Conservation (phyloP, 2,113 vertebrate species). For the Cololabis saira region DNA sequence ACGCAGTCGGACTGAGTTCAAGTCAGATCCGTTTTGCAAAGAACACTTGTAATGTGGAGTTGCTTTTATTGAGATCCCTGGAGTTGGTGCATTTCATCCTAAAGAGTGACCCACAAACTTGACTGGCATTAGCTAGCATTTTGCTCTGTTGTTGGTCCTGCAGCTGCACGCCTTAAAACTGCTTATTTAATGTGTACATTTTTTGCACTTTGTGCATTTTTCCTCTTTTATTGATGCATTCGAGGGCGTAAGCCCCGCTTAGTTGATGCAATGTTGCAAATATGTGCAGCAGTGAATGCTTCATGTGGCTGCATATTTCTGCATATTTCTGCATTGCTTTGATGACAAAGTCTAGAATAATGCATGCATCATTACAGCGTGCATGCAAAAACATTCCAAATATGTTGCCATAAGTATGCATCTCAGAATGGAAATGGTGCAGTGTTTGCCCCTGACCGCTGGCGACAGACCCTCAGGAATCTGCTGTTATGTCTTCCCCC, state of each 20-base stretch:
- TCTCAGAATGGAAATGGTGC: constrained; percentile 21
- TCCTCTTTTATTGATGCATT: background rate
- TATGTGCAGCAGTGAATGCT: constrained; percentile 20
- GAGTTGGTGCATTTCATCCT: constrained; percentile 30
- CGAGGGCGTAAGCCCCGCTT: background rate
- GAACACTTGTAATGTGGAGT: background rate
- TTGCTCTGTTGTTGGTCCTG: constrained; percentile 56
- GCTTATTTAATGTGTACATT: background rate
- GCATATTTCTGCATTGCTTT: background rate
- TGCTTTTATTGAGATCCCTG: background rate
- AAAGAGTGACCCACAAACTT: constrained; percentile 52
- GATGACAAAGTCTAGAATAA: constrained; percentile 6
- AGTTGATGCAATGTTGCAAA: constrained; percentile 16
- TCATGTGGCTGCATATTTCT: constrained; percentile 1
- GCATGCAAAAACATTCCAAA: constrained; percentile 1
- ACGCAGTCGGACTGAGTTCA: constrained; percentile 35
- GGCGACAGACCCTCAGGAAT: constrained; percentile 74
- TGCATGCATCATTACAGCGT: constrained; percentile 31
- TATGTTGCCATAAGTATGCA: background rate
- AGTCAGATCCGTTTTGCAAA: background rate
- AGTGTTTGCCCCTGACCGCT: constrained; percentile 65
- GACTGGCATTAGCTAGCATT: constrained; percentile 46
- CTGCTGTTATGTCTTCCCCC: constrained; percentile 75
- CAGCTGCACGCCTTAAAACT: constrained; percentile 28
- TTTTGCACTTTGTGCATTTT: background rate